Base-by-base conservation (phyloP, 2,888 invertebrate genomes). In the Apotomis betuletana region DNA sequence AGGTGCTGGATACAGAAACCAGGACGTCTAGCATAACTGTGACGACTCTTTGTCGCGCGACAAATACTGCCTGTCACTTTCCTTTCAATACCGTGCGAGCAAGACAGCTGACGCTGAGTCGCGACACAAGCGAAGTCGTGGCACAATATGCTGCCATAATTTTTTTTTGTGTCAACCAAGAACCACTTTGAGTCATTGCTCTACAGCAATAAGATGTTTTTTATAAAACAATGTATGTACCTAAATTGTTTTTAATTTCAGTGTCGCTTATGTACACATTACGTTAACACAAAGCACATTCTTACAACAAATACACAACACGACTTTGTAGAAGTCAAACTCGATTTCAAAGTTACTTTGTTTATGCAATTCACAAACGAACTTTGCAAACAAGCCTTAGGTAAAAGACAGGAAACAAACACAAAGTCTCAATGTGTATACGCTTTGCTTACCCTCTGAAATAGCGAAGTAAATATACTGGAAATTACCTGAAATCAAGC, bases 331-430 rank as follows among this genome's bases (percentile, higher is more conserved):
- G 41, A 51, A 55, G 38, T 51, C 27, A 57, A 58, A 63, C 63
- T 15, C 52, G n/a, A 64, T 58, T 58, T 3, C 58, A 51, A 41
- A 9, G 60, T 44, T 51, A 63, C 60, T 62, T 70, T 65, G 54
- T 49, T 70, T 70, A 64, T 70, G 64, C 70, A 70, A 70, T 65
- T 70, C 49, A 54, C 60, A 70, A 67, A 61, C 60, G 55, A 70
- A 70, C 65, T 70, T 67, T 9, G 55, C 15, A 36, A 65, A 65
- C 70, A 54, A 60, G 46, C 54, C 46, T 44, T 65, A 65, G 27
- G 61, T 69, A 55, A 61, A 67, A 60, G 27, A 41, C 70, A 46
- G 60, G 61, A 36, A 51, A 58, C 57, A 58, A 64, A 64, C 64
- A 51, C 58, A 60, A 46, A 60, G 59, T 52, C 52, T 58, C 57